Conservation (phyloP, 1,140 invertebrate species). For the Leptinotarsa undecemlineata region DNA sequence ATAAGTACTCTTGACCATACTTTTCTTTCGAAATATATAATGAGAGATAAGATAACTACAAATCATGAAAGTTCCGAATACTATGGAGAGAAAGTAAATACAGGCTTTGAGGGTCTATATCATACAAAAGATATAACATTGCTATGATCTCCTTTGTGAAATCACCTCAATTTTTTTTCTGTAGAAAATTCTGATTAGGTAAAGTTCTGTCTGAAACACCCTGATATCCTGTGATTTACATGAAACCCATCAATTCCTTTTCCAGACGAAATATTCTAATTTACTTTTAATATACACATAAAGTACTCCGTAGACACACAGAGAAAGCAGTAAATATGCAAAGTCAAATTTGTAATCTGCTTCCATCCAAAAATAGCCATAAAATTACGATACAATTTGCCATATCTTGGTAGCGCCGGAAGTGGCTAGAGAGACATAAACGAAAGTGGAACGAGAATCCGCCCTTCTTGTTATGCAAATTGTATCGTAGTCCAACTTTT, state of each 20-base stretch:
- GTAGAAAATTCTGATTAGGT: too few relatives aligned
- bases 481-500: slow-evolving; percentile 52
- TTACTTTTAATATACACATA: too few relatives aligned
- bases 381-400: slow-evolving; percentile 49
- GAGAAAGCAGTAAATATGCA: slow-evolving; percentile 42
- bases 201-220: not conserved
- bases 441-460: slow-evolving; percentile 36
- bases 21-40: too few relatives aligned
- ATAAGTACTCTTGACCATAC: too few relatives aligned
- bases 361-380: slow-evolving; percentile 43
- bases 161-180: too few relatives aligned
- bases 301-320: slow-evolving; percentile 8
- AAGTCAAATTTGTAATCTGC: slow-evolving; percentile 43
- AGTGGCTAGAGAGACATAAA: slow-evolving; percentile 47
- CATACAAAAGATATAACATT: too few relatives aligned
- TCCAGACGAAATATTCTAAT: not conserved
- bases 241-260: not conserved
- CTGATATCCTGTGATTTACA: not conserved
- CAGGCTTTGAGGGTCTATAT: too few relatives aligned
- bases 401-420: slow-evolving; percentile 31
- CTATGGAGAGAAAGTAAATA: too few relatives aligned
- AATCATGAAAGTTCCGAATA: too few relatives aligned
- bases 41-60: too few relatives aligned
- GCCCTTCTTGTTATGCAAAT: slow-evolving; percentile 51
- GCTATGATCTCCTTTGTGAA: too few relatives aligned